phyloP scores from a whole-genome alignment of 2,113 vertebrate genomes.

The Dendrocopos noguchii region DNA sequence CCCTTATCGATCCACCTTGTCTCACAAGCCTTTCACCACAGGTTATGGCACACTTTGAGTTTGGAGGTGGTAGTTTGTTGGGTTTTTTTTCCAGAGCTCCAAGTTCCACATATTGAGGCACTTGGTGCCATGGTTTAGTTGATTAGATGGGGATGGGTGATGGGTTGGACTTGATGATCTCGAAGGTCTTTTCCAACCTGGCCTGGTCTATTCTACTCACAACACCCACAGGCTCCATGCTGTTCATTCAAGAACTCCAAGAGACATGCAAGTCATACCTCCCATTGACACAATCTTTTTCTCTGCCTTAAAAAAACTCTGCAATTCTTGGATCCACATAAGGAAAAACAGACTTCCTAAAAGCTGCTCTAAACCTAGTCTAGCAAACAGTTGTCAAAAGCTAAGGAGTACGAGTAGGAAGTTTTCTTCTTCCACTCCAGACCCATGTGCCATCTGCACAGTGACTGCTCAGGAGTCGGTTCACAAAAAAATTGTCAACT shows the following conservation, averaged over 20 bases:
- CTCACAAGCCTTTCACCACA: background rate
- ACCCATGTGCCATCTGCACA: accelerated
- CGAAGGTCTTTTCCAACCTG: too few relatives aligned
- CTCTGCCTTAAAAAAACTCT: too few relatives aligned
- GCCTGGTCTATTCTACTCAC: too few relatives aligned
- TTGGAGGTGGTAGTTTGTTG: background rate
- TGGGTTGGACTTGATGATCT: too few relatives aligned
- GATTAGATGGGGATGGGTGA: too few relatives aligned
- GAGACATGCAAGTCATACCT: background rate
- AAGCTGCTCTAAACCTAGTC: background rate
- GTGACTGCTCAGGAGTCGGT: accelerated
- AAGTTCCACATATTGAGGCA: background rate
- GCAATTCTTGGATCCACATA: accelerated
- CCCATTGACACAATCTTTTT: background rate
- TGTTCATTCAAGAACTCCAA: background rate
- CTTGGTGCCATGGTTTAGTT: too few relatives aligned
- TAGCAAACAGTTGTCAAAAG: background rate
- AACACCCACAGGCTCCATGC: background rate
- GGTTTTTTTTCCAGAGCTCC: background rate
- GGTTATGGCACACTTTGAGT: background rate
- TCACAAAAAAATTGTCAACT: background rate
- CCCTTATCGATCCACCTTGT: background rate
- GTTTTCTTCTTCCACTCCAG: background rate
- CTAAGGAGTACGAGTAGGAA: background rate
- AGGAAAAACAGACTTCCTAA: background rate